A percentile compares a stretch with the other conserved stretches of the same genome.
Evolutionary conservation across 2,113 vertebrate genomes (phyloP).

Genomic region (Carassius gibelio): DNA sequence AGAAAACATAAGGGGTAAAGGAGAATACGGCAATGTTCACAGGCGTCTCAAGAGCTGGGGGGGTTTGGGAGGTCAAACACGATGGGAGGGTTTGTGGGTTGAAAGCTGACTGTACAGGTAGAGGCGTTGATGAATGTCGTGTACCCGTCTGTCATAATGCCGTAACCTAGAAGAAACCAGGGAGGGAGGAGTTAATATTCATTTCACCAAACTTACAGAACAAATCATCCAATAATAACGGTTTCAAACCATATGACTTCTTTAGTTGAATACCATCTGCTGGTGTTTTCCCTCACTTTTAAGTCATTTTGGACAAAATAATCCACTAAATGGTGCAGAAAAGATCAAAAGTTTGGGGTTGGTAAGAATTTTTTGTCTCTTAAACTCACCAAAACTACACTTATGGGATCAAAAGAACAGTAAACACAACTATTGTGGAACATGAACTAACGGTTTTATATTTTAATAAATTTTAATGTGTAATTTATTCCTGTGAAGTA

Average conservation of each 20-base stretch:
- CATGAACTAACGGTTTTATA: neutral
- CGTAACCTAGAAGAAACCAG: conserved; percentile 83
- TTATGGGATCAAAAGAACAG: too few species aligned
- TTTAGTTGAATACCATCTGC: neutral
- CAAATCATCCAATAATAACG: neutral
- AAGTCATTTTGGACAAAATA: neutral
- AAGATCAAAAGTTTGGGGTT: neutral
- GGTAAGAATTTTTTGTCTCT: neutral
- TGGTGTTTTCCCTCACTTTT: neutral
- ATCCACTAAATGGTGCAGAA: neutral
- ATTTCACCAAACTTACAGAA: neutral
- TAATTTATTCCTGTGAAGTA: neutral
- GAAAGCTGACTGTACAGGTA: conserved; percentile 97
- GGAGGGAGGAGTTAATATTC: neutral
- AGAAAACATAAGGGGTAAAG: conserved; percentile 75
- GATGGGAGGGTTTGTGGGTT: conserved; percentile 96
- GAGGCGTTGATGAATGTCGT: conserved; percentile 97
- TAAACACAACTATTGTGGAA: neutral
- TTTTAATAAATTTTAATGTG: neutral
- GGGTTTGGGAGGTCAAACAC: conserved; percentile 98
- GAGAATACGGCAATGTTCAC: conserved; percentile 68
- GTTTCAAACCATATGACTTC: neutral
- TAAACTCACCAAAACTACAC: neutral
- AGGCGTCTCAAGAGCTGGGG: conserved; percentile 85
- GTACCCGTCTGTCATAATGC: conserved; percentile 97